These are phyloP conservation scores for Chloroceryle aenea DNA, from an alignment of 2,113 vertebrate species.

Conservation along the genomic window DNA sequence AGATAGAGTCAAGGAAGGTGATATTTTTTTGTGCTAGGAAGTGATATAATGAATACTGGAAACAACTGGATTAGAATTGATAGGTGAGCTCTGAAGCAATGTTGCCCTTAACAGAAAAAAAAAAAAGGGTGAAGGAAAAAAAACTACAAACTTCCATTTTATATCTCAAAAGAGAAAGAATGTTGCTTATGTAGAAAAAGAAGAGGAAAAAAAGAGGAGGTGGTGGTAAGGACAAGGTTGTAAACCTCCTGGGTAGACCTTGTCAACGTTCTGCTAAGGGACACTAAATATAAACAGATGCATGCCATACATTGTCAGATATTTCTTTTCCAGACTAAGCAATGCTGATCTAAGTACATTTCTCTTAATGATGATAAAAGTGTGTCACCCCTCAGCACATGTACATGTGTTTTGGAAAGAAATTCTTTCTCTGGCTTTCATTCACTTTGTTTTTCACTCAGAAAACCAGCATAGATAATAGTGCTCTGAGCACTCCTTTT, in stretches of 20 bases:
- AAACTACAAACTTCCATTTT: background rate
- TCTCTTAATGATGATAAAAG: slow-evolving; percentile 1
- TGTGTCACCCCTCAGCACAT: background rate
- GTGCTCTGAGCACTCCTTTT: background rate
- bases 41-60: slow-evolving; percentile 38
- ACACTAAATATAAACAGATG: background rate
- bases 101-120: slow-evolving; percentile 62
- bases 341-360: background rate
- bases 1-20: slow-evolving; percentile 75
- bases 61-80: slow-evolving; percentile 25
- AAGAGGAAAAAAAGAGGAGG: rapidly evolving
- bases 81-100: slow-evolving; percentile 13
- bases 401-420: background rate
- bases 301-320: background rate
- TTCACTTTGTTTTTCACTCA: background rate
- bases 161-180: background rate
- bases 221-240: background rate
- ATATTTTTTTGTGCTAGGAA: slow-evolving; percentile 72
- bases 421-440: background rate
- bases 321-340: background rate
- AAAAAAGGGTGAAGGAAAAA: background rate
- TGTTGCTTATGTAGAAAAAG: background rate
- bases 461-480: background rate
- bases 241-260: background rate
- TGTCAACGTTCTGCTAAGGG: background rate